These are phyloP conservation scores for Vanessa cardui DNA, from an alignment of 2,888 invertebrate species.

Conservation along the genomic window DNA sequence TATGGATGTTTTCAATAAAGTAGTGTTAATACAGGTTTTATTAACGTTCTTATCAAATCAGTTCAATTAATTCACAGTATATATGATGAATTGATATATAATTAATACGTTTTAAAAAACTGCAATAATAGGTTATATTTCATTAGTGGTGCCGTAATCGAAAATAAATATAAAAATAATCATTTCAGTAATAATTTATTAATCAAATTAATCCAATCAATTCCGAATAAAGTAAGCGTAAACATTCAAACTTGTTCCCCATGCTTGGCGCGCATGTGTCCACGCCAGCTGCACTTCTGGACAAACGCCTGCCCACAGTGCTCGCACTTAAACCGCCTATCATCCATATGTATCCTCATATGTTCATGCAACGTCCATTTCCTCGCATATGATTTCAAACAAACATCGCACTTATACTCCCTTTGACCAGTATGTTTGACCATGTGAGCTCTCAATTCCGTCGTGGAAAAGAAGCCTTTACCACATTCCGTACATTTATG, in stretches of 20 bases:
- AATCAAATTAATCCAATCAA: no score
- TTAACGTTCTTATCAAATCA: no score
- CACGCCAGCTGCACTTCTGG: conserved; percentile 46
- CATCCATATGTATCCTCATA: conserved; percentile 45
- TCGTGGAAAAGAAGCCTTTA: conserved; percentile 55
- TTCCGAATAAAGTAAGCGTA: no score
- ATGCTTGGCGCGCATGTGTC: conserved; percentile 43
- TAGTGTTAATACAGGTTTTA: no score
- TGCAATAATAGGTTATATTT: no score
- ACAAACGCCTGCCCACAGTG: conserved; percentile 45
- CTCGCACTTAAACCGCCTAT: conserved; percentile 43
- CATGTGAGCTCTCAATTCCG: conserved; percentile 53
- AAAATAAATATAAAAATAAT: no score
- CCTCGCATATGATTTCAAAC: conserved; percentile 53
- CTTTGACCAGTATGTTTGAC: conserved; percentile 52
- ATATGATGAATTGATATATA: no score
- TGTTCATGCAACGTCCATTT: conserved; percentile 43
- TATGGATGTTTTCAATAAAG: no score
- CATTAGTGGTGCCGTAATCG: no score
- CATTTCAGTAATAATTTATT: no score
- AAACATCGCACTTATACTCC: conserved; percentile 54
- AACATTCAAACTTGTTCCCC: conserved; percentile 20
- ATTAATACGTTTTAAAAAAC: no score
- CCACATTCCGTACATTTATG: conserved; percentile 59
- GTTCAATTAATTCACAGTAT: no score